phyloP scores from a whole-genome alignment of 1,140 invertebrate genomes.

The Drepana arcuata region DNA sequence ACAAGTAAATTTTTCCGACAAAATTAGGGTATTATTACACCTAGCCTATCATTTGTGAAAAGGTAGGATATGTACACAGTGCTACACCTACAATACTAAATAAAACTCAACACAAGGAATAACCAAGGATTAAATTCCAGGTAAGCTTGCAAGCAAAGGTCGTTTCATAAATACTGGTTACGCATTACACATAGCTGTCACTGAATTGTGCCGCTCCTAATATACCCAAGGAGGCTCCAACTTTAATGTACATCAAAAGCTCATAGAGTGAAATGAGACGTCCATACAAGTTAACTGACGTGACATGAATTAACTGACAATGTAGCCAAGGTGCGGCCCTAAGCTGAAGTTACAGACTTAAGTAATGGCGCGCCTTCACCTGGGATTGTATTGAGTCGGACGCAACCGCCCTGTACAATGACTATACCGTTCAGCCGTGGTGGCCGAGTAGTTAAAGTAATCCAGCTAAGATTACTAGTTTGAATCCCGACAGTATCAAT shows the following conservation, averaged over 20 bases:
- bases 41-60: no score
- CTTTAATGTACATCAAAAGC: not conserved
- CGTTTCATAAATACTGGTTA: not conserved
- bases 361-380: conserved; percentile 32
- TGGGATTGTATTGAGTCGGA: no score
- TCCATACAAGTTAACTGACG: conserved; percentile 33
- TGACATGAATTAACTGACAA: conserved; percentile 45
- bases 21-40: no score
- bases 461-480: not conserved
- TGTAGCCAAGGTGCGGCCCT: conserved; percentile 40
- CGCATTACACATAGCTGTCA: not conserved
- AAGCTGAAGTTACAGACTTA: conserved; percentile 53
- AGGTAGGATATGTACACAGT: no score
- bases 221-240: not conserved
- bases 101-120: no score
- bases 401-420: no score
- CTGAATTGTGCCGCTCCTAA: not conserved
- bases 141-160: not conserved
- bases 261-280: conserved; percentile 24
- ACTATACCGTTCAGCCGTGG: no score
- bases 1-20: no score
- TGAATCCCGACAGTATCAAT: not conserved
- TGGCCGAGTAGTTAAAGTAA: no score
- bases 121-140: not conserved
- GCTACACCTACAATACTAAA: no score